phyloP scores from a whole-genome alignment of 2,888 invertebrate species.

The Sicus ferrugineus region DNA sequence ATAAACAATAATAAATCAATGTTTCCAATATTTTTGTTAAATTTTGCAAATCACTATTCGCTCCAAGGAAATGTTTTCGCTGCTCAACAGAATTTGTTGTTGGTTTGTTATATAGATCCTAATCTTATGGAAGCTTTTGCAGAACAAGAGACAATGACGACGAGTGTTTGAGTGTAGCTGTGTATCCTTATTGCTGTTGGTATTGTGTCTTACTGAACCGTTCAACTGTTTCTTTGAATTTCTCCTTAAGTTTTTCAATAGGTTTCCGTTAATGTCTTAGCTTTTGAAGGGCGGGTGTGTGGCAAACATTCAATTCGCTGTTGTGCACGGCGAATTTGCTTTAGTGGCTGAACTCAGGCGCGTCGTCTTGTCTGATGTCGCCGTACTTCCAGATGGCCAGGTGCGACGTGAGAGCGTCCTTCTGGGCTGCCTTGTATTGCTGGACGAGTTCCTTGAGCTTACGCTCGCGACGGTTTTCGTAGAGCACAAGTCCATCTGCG shows the following conservation, averaged over 20 bases:
- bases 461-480: slow-evolving; percentile 82
- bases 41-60: slow-evolving; percentile 15
- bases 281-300: slow-evolving; percentile 64
- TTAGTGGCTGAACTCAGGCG: slow-evolving; percentile 64
- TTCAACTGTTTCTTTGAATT: slow-evolving; percentile 31
- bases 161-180: slow-evolving; percentile 31
- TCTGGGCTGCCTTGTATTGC: slow-evolving; percentile 87
- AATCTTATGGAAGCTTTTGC: slow-evolving; percentile 33
- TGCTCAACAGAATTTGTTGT: slow-evolving; percentile 24
- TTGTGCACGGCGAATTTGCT: slow-evolving; percentile 46
- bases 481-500: slow-evolving; percentile 83
- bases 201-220: slow-evolving; percentile 32
- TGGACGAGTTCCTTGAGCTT: slow-evolving; percentile 79
- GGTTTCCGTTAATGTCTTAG: slow-evolving; percentile 43
- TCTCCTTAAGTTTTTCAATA: slow-evolving; percentile 27
- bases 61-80: neutral
- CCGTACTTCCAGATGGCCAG: slow-evolving; percentile 97
- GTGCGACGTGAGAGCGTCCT: slow-evolving; percentile 84
- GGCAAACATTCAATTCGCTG: slow-evolving; percentile 59
- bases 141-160: slow-evolving; percentile 34
- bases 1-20: slow-evolving; percentile 38
- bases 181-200: slow-evolving; percentile 31
- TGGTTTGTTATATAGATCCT: slow-evolving; percentile 28
- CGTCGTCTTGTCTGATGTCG: slow-evolving; percentile 75
- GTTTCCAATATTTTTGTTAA: slow-evolving; percentile 11